phyloP scores from a whole-genome alignment of 2,888 invertebrate genomes.

The Acleris sparsana region DNA sequence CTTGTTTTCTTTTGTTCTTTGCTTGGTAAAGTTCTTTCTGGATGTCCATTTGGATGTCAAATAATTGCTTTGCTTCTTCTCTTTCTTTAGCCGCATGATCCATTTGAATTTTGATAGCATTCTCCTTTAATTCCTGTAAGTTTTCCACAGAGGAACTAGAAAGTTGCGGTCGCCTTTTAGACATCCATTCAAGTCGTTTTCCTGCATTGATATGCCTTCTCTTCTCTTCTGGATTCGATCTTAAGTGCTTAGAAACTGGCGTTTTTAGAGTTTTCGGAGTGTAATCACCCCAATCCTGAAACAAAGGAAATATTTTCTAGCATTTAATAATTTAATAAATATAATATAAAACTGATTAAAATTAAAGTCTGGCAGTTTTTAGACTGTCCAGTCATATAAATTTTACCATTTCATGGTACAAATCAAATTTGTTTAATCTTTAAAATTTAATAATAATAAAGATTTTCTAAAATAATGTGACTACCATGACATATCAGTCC shows the following conservation, averaged over 20 bases:
- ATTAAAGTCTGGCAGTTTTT: too few relatives aligned
- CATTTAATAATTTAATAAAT: not conserved
- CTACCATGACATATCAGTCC: too few relatives aligned
- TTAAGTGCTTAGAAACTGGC: not conserved
- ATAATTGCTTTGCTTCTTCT: not conserved
- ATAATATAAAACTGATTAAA: too few relatives aligned
- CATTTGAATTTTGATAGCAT: not conserved
- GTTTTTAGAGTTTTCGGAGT: not conserved
- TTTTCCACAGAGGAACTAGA: not conserved
- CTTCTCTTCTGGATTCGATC: not conserved
- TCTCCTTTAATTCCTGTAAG: not conserved
- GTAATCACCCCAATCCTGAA: constrained; percentile 1
- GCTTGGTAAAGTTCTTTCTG: not conserved
- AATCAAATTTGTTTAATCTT: too few relatives aligned
- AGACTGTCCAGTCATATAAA: too few relatives aligned
- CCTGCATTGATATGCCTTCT: not conserved
- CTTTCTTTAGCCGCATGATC: not conserved
- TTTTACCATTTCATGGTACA: too few relatives aligned
- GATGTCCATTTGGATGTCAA: not conserved
- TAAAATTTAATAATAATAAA: too few relatives aligned
- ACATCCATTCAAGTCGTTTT: constrained; percentile 2
- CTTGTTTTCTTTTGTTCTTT: too few relatives aligned
- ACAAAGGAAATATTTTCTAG: not conserved
- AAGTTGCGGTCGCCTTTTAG: not conserved
- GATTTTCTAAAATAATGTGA: too few relatives aligned